Conservation (phyloP, 2,113 vertebrate genomes). For the Tragelaphus strepsiceros region DNA sequence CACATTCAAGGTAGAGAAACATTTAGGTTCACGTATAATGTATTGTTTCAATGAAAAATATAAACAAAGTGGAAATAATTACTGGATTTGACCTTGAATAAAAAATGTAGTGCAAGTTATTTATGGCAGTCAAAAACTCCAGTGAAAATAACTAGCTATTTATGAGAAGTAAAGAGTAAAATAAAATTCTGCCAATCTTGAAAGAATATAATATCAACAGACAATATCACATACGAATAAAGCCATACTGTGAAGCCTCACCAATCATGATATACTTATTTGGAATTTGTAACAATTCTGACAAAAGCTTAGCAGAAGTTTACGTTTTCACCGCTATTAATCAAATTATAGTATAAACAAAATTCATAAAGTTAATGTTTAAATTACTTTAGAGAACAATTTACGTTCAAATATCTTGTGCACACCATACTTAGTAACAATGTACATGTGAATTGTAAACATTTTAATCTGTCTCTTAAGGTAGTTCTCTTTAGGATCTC, state of each 20-base stretch:
- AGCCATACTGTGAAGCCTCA: background rate
- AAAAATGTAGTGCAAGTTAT: constrained; percentile 30
- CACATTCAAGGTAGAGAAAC: background rate
- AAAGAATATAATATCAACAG: constrained; percentile 46
- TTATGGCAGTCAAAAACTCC: constrained; percentile 40
- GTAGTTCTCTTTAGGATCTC: background rate
- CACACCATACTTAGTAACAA: constrained; percentile 63
- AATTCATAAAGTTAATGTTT: constrained; percentile 67
- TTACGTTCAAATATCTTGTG: constrained; percentile 45
- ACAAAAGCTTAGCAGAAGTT: constrained; percentile 61
- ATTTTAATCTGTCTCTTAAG: constrained; percentile 39
- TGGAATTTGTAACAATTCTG: constrained; percentile 58
- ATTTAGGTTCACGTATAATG: background rate
- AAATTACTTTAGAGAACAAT: constrained; percentile 65
- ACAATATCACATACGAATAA: background rate
- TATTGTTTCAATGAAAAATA: constrained; percentile 29
- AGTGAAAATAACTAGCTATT: constrained; percentile 47
- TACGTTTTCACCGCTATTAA: constrained; percentile 59
- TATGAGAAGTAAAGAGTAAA: constrained; percentile 44
- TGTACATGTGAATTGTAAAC: constrained; percentile 58
- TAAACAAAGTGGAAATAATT: constrained; percentile 42
- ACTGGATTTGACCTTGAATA: constrained; percentile 20
- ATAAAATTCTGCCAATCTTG: constrained; percentile 41
- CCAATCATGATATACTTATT: constrained; percentile 49
- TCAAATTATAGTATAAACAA: constrained; percentile 63